Evolutionary conservation across 2,113 vertebrate genomes (phyloP).

Genomic region (Ivindomyrus marchei): DNA sequence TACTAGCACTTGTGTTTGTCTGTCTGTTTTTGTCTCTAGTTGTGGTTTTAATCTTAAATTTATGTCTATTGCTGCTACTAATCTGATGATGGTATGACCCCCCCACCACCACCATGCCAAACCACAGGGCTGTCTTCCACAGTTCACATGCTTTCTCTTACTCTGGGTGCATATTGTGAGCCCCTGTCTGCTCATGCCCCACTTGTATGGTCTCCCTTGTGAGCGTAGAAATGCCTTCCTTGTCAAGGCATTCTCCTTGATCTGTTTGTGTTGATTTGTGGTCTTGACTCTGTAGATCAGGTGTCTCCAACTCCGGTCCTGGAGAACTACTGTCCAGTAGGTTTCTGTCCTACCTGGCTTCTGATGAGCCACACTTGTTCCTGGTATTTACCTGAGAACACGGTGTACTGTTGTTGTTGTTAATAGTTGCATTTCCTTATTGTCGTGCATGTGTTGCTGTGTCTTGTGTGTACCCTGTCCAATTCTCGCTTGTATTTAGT

Average conservation of each 20-base stretch:
- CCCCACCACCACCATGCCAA: not conserved
- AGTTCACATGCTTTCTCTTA: not conserved
- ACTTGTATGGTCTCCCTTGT: no score
- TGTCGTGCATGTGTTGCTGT: no score
- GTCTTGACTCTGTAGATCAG: not conserved
- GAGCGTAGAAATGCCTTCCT: not conserved
- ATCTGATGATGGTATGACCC: not conserved
- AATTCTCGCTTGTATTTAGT: no score
- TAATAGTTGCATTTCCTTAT: no score
- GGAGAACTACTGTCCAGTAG: not conserved
- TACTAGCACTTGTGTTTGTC: not conserved
- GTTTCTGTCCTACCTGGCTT: not conserved
- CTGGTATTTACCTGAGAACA: no score
- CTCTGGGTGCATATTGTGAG: not conserved
- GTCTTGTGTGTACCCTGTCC: no score
- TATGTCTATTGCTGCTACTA: not conserved
- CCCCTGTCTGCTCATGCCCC: not conserved
- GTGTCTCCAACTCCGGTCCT: not conserved
- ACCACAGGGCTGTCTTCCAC: not conserved
- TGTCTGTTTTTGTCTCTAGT: not conserved
- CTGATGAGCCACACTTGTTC: no score
- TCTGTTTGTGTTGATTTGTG: not conserved
- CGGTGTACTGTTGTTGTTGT: no score
- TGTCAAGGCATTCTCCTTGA: not conserved
- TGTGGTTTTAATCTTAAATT: conserved; percentile 15